Conservation (phyloP, 2,888 invertebrate species). For the Hyles lineata region DNA sequence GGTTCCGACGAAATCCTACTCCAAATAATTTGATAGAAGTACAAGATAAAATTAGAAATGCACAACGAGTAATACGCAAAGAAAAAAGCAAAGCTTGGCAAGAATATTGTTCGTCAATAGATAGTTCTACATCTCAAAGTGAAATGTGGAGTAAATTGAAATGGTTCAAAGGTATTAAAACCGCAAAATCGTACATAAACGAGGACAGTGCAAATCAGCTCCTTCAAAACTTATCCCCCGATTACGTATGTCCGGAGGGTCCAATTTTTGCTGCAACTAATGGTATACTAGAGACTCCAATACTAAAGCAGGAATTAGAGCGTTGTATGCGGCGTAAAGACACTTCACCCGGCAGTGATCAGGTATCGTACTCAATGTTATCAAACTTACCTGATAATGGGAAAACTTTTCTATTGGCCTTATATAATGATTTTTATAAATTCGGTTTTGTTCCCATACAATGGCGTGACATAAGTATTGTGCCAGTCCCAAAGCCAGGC, state of each 20-base stretch:
- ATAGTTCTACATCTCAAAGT: neutral
- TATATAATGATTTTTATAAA: constrained; percentile 31
- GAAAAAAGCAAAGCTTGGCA: neutral
- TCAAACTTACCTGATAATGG: constrained; percentile 32
- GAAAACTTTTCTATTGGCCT: constrained; percentile 7
- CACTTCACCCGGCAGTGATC: neutral
- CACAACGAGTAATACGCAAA: neutral
- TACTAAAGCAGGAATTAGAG: neutral
- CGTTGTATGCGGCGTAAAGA: neutral
- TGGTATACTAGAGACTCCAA: neutral
- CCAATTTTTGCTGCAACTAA: neutral
- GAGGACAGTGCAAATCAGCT: neutral
- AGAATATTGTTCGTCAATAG: neutral
- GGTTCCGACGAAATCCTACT: constrained; percentile 33
- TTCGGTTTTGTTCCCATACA: constrained; percentile 38
- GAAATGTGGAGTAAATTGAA: neutral
- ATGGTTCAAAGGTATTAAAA: neutral
- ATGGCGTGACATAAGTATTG: constrained; percentile 38
- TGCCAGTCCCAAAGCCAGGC: constrained; percentile 41
- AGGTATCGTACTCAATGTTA: constrained; percentile 34
- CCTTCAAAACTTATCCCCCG: neutral
- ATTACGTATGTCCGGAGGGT: neutral
- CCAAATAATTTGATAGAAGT: neutral
- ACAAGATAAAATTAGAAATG: neutral
- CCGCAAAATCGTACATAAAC: neutral